phyloP scores from a whole-genome alignment of 2,797 vertebrate genomes.

The Scolopax rusticola region DNA sequence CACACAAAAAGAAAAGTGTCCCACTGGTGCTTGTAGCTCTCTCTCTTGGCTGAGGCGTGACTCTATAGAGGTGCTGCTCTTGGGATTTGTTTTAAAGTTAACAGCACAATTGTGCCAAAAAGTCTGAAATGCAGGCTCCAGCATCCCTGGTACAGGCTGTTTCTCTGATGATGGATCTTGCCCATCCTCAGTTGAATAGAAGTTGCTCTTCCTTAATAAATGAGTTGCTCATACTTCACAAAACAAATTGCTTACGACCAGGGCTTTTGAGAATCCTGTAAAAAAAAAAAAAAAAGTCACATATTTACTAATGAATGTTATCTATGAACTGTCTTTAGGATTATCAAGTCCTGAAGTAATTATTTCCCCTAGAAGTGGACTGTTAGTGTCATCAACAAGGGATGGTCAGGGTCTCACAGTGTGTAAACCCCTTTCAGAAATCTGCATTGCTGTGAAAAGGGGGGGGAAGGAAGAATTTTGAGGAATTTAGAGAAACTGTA shows the following conservation, averaged over 20 bases:
- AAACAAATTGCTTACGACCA: not conserved
- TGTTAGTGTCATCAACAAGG: fast-evolving
- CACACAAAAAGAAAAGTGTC: not conserved
- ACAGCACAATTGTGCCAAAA: not conserved
- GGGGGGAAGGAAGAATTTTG: fast-evolving
- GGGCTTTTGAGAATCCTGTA: not conserved
- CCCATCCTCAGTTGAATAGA: not conserved
- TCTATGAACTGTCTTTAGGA: not conserved
- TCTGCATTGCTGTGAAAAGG: not conserved
- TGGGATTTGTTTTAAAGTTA: not conserved
- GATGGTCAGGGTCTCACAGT: not conserved
- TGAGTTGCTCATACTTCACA: not conserved
- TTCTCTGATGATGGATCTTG: not conserved
- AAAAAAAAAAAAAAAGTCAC: not conserved
- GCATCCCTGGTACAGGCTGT: not conserved
- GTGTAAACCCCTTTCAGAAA: not conserved
- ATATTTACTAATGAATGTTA: not conserved
- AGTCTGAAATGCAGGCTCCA: not conserved
- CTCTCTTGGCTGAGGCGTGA: not conserved
- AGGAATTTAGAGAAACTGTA: not conserved
- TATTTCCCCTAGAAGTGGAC: not conserved
- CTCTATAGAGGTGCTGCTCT: not conserved
- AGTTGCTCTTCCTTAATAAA: not conserved
- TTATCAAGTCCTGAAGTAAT: not conserved
- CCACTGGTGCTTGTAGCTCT: not conserved